Conservation (phyloP, 2,797 vertebrate species). For the Leuciscus waleckii region DNA sequence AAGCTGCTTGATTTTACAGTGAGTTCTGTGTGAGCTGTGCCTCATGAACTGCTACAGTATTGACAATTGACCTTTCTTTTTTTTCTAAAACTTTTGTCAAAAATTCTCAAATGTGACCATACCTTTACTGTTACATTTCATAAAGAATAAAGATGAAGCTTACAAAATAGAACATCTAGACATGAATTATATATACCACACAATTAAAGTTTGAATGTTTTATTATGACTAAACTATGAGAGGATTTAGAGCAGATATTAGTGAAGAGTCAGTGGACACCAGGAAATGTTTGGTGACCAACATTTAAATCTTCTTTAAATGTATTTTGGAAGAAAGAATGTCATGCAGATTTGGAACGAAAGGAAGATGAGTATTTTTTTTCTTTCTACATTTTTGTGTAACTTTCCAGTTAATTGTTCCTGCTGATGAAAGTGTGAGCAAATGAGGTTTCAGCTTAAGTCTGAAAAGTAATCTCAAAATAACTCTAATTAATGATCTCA, state of each 20-base stretch:
- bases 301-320: not conserved
- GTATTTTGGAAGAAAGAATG: not conserved
- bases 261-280: not conserved
- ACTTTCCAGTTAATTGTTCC: not conserved
- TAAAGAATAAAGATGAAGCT: not conserved
- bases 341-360: not conserved
- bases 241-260: not conserved
- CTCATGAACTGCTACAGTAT: not conserved
- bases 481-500: not conserved
- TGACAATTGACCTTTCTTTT: not conserved
- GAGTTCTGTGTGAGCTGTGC: not conserved
- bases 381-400: no score
- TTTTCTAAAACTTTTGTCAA: not conserved
- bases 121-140: not conserved
- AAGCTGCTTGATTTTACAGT: not conserved
- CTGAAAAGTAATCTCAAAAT: not conserved
- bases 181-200: not conserved
- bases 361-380: no score
- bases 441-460: not conserved
- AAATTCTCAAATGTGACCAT: not conserved
- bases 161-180: not conserved
- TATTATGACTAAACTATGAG: not conserved
- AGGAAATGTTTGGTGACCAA: not conserved
- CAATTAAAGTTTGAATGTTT: not conserved
- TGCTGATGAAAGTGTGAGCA: not conserved